A percentile compares a stretch with the other conserved stretches of the same genome.
These are phyloP conservation scores for Lacerta bilineata DNA, from an alignment of 2,797 vertebrate genomes.

Conservation along the genomic window DNA sequence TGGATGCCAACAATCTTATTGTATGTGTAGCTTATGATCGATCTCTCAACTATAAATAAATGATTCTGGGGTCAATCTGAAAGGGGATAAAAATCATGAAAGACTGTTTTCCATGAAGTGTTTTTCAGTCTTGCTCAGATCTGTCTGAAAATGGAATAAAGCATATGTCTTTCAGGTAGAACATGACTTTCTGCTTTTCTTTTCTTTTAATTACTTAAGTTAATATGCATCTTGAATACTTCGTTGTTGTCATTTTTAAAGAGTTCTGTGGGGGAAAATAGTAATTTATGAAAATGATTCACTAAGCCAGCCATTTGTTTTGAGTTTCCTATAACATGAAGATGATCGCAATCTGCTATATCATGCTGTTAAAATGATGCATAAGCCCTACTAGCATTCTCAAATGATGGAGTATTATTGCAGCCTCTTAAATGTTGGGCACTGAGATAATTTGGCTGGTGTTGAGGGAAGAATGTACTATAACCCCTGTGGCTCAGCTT, in stretches of 20 bases:
- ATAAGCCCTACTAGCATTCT: constrained; percentile 78
- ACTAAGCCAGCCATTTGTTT: constrained; percentile 79
- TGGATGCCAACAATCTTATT: background rate
- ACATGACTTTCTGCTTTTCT: constrained; percentile 16
- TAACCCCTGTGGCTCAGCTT: constrained; percentile 82
- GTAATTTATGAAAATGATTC: constrained; percentile 79
- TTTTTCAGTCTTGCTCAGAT: background rate
- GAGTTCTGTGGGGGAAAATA: constrained; percentile 64
- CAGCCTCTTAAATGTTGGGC: constrained; percentile 83
- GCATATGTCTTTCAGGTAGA: background rate
- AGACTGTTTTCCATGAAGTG: background rate
- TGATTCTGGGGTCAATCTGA: background rate
- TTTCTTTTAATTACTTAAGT: background rate
- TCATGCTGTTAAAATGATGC: constrained; percentile 86
- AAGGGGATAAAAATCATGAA: background rate
- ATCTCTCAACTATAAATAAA: background rate
- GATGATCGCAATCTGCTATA: constrained; percentile 85
- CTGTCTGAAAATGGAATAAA: background rate
- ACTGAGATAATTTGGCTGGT: constrained; percentile 86
- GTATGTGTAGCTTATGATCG: background rate
- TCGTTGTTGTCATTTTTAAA: constrained; percentile 73
- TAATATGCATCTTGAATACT: constrained; percentile 31
- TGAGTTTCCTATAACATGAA: constrained; percentile 82
- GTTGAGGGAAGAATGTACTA: constrained; percentile 80
- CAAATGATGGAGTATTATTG: constrained; percentile 85